phyloP scores from a whole-genome alignment of 2,113 vertebrate species.

The Oreochromis aureus region DNA sequence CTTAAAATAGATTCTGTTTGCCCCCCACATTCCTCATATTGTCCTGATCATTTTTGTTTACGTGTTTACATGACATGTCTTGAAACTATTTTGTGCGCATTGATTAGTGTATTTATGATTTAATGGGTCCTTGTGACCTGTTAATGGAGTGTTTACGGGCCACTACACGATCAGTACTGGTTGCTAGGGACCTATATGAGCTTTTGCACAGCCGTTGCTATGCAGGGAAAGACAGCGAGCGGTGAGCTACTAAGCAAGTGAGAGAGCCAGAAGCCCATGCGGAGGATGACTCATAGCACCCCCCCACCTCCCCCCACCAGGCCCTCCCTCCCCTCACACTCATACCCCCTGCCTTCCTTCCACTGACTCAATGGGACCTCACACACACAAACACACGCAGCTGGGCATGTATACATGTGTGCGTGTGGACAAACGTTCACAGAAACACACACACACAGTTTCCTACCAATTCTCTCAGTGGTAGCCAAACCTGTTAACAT shows the following conservation, averaged over 20 bases:
- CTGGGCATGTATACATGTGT: background rate
- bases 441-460: constrained; percentile 11
- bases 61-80: background rate
- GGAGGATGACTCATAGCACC: constrained; percentile 64
- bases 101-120: background rate
- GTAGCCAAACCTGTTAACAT: constrained; percentile 51
- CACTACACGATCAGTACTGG: background rate
- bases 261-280: constrained; percentile 56
- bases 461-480: constrained; percentile 35
- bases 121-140: background rate
- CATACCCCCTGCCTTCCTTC: constrained; percentile 43
- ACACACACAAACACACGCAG: constrained; percentile 13
- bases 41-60: background rate
- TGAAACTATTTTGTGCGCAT: background rate
- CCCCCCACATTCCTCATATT: background rate
- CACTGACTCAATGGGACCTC: constrained; percentile 52
- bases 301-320: background rate
- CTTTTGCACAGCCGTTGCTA: constrained; percentile 55
- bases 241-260: background rate
- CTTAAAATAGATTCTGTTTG: background rate
- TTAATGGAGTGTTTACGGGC: constrained; percentile 13
- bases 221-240: constrained; percentile 22
- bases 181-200: constrained; percentile 49
- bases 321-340: constrained; percentile 19
- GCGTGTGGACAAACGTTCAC: background rate